Evolutionary conservation across 2,797 vertebrate species (phyloP), one percentile per base, ranked within the genome.

Genomic region (Erethizon dorsatum): DNA sequence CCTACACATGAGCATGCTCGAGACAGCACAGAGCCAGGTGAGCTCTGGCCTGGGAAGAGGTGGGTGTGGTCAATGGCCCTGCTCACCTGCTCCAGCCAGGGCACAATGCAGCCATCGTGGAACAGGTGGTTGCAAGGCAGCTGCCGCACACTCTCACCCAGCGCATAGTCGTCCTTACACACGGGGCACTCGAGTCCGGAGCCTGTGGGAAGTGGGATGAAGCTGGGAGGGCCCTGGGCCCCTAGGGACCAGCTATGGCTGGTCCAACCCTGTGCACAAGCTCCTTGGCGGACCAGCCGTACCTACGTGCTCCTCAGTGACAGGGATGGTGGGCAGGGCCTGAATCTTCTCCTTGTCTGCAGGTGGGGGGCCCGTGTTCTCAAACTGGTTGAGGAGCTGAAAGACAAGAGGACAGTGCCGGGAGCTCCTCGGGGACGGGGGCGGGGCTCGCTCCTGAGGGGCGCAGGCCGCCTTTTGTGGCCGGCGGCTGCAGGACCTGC

Each of bases 351-450:
- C 99, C 97, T 99, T 99, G 98, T 99, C 99, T 71, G 99, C 99
- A 71, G 99, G 99, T 12, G 99, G 99, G 0, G 99, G 99, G 83
- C 99, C 99, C 0, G 99, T 99, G 98, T 99, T 99, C 98, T 99
- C 99, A 99, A 99, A 99, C 98, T 99, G 99, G 98, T 99, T 99
- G 98, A 99, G 99, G 98, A 99, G 99, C 99, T 99, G 97, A 28
- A 97, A 98, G 95, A 96, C 93, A 98, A 97, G 13, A 91, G 12
- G 92, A 83, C 63, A 93, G 84, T 56, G 90, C 96, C 86, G 65
- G 83, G 86, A 75, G 82, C 86, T 65, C 41, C 86, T 45, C 28
- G 45, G 56, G 26, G 88, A 61, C 31, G n/a, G 93, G 80, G 73
- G 80, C 73, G 85, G 82, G 80, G 87, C 91, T 41, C 33, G 33